Percentiles rank a stretch among this genome's conserved stretches.
Conservation (phyloP, 2,888 invertebrate species). For the Chaetoderma sp. region DNA sequence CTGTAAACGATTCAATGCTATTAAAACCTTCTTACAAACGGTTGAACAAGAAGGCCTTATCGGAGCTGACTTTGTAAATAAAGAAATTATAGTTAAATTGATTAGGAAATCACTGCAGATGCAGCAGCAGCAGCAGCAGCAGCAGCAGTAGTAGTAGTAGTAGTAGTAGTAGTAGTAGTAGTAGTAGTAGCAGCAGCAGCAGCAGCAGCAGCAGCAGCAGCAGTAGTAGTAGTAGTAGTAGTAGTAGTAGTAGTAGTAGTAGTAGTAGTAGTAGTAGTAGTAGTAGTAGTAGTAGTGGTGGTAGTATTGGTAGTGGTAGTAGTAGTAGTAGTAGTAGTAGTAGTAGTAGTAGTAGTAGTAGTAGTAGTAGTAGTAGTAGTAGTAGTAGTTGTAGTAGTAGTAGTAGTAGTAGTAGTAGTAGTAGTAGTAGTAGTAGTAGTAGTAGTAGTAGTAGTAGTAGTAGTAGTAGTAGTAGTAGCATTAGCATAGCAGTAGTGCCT, state of each 20-base stretch:
- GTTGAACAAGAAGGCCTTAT: too few relatives aligned
- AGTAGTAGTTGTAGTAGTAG: slow-evolving; percentile 8
- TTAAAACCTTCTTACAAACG: too few relatives aligned
- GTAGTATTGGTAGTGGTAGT: too few relatives aligned
- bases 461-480: slow-evolving; percentile 6
- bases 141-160: slow-evolving; percentile 6
- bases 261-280: slow-evolving; percentile 7
- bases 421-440: slow-evolving; percentile 11
- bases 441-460: slow-evolving; percentile 9
- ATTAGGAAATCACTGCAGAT: not conserved
- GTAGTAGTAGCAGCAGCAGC: too few relatives aligned
- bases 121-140: slow-evolving; percentile 4
- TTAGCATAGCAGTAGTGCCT: too few relatives aligned
- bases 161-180: slow-evolving; percentile 8
- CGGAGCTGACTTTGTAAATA: too few relatives aligned
- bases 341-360: slow-evolving; percentile 8
- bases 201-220: too few relatives aligned
- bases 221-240: slow-evolving; percentile 3
- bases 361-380: slow-evolving; percentile 9
- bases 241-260: slow-evolving; percentile 12
- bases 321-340: slow-evolving; percentile 5
- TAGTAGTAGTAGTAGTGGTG: slow-evolving; percentile 4
- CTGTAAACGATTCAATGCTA: too few relatives aligned
- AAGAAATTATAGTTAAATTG: too few relatives aligned
- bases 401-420: slow-evolving; percentile 9